Evolutionary conservation across 1,140 invertebrate genomes (phyloP).

Genomic region (Hylyphantes graminicola): DNA sequence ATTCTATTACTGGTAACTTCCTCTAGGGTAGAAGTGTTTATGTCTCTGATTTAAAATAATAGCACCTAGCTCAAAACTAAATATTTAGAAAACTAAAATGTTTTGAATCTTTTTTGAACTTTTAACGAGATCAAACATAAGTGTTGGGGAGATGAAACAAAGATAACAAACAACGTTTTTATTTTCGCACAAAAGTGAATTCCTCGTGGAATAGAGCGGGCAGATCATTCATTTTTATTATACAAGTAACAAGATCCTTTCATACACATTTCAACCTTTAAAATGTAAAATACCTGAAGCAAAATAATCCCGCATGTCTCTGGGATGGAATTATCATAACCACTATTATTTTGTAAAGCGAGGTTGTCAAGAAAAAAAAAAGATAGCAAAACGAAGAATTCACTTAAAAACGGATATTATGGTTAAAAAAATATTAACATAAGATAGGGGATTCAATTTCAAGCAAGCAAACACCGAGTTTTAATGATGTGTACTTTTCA

Average conservation of each 20-base stretch:
- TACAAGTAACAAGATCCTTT: slow-evolving; percentile 23
- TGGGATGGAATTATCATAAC: slow-evolving; percentile 15
- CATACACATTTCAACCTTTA: slow-evolving; percentile 32
- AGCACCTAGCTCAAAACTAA: slow-evolving; percentile 3
- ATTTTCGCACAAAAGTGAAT: slow-evolving; percentile 22
- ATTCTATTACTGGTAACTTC: neutral
- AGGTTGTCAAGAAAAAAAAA: slow-evolving; percentile 1
- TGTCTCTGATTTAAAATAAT: neutral
- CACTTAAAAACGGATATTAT: slow-evolving; percentile 19
- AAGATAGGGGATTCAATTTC: slow-evolving; percentile 41
- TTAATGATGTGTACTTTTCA: slow-evolving; percentile 46
- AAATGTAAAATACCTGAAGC: slow-evolving; percentile 28
- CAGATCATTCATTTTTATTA: slow-evolving; percentile 13
- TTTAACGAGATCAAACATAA: slow-evolving; percentile 17
- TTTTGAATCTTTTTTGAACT: neutral
- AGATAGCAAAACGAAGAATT: neutral
- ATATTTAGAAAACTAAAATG: neutral
- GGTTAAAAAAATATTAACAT: slow-evolving; percentile 33
- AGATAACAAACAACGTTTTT: neutral
- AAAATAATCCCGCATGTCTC: slow-evolving; percentile 20
- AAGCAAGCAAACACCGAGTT: slow-evolving; percentile 32
- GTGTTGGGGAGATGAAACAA: neutral
- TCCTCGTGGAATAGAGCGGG: neutral
- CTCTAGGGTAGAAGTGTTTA: too few species aligned
- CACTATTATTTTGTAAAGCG: slow-evolving; percentile 9